A percentile compares a stretch with the other conserved stretches of the same genome.
phyloP scores from a whole-genome alignment of 2,113 vertebrate genomes.

The Chionomys nivalis region DNA sequence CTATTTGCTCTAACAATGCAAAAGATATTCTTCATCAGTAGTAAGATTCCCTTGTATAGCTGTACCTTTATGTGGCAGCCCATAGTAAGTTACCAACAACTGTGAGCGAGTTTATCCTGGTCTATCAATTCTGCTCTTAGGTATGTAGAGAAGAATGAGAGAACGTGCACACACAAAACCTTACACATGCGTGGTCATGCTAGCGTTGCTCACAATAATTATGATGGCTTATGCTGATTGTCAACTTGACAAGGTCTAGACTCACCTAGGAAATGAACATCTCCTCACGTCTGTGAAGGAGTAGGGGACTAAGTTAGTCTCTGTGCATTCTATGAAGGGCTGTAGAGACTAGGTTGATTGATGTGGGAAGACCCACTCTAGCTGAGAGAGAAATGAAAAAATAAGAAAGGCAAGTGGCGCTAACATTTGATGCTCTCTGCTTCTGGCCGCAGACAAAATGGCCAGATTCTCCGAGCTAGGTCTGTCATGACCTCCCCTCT shows the following conservation, averaged over 20 bases:
- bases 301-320: neutral
- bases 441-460: neutral
- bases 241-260: neutral
- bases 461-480: neutral
- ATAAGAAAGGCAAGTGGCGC: neutral
- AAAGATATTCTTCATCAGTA: neutral
- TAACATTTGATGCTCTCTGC: neutral
- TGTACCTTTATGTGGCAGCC: neutral
- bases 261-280: neutral
- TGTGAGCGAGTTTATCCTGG: neutral
- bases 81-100: constrained; percentile 5
- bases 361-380: neutral
- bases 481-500: neutral
- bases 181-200: neutral
- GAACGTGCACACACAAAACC: neutral
- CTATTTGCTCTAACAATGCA: neutral
- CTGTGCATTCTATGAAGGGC: no score
- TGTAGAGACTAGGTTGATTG: neutral
- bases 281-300: neutral
- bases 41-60: neutral
- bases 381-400: neutral
- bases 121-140: neutral
- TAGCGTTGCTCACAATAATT: neutral
- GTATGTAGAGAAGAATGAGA: neutral
- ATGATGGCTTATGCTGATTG: neutral